A percentile compares a stretch with the other conserved stretches of the same genome.
Evolutionary conservation across 1,140 invertebrate species (phyloP).

Genomic region (Eufriesea mexicana): DNA sequence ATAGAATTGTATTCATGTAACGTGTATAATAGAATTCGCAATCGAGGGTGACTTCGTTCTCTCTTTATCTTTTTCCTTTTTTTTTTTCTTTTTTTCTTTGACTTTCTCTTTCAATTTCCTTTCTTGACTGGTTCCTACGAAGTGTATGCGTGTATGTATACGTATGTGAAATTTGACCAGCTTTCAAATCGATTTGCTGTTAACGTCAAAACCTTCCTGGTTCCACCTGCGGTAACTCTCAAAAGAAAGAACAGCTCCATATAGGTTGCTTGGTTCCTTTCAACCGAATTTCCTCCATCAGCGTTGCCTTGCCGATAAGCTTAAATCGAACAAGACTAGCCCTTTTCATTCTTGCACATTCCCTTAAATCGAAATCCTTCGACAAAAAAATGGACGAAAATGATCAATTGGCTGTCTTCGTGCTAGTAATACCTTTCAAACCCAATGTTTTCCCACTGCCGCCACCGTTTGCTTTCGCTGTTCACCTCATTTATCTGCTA

Average conservation of each 20-base stretch:
- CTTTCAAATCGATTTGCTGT: background rate
- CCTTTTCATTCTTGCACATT: background rate
- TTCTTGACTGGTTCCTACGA: background rate
- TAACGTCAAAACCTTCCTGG: conserved; percentile 13
- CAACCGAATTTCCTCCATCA: background rate
- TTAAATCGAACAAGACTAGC: background rate
- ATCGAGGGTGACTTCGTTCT: conserved; percentile 10
- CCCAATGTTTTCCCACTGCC: background rate
- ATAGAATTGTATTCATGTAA: conserved; percentile 67
- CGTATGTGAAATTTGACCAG: conserved; percentile 1
- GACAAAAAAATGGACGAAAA: conserved; percentile 18
- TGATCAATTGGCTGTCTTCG: conserved; percentile 13
- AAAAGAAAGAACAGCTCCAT: background rate
- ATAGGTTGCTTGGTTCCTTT: background rate
- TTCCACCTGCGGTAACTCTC: background rate
- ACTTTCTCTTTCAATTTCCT: background rate
- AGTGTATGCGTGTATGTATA: conserved; percentile 6
- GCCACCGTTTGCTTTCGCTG: background rate
- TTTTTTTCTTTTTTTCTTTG: no score
- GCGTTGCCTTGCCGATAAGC: background rate
- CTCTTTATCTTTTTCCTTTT: background rate
- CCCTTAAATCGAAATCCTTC: background rate
- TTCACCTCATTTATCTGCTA: background rate
- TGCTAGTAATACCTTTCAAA: background rate
- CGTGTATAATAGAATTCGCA: conserved; percentile 36